phyloP scores from a whole-genome alignment of 2,113 vertebrate genomes.

The Taxidea taxus region DNA sequence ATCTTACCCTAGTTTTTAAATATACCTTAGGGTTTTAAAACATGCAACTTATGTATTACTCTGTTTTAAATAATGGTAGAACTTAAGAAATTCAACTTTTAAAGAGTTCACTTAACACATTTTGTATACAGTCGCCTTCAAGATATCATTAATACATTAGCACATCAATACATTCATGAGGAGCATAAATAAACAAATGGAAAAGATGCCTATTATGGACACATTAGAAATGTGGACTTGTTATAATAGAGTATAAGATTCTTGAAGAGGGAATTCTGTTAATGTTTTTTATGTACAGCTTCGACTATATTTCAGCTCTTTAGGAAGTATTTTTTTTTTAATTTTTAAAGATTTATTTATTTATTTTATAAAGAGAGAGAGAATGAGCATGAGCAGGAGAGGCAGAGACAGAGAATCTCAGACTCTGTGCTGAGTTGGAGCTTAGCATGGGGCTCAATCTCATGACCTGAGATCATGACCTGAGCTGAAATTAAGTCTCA shows the following conservation, averaged over 20 bases:
- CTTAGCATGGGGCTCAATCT: not conserved
- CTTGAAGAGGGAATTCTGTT: not conserved
- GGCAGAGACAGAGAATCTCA: not conserved
- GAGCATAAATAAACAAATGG: not conserved
- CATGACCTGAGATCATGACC: not conserved
- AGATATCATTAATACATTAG: not conserved
- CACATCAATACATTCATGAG: not conserved
- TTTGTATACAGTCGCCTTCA: not conserved
- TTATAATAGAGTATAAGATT: not conserved
- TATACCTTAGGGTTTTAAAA: conserved; percentile 18
- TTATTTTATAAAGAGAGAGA: not conserved
- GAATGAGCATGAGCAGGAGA: not conserved
- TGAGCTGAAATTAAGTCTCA: not conserved
- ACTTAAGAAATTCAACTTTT: not conserved
- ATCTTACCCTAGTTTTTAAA: not conserved
- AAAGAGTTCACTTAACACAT: not conserved
- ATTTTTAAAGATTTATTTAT: not conserved
- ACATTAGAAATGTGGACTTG: not conserved
- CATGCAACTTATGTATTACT: not conserved
- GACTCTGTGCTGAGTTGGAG: not conserved
- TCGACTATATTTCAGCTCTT: not conserved
- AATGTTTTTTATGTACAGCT: not conserved
- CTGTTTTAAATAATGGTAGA: not conserved
- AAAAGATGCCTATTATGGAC: not conserved
- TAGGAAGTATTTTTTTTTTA: not conserved